Base-by-base conservation (phyloP, 1,140 invertebrate species). In the Temnothorax curvispinosus region DNA sequence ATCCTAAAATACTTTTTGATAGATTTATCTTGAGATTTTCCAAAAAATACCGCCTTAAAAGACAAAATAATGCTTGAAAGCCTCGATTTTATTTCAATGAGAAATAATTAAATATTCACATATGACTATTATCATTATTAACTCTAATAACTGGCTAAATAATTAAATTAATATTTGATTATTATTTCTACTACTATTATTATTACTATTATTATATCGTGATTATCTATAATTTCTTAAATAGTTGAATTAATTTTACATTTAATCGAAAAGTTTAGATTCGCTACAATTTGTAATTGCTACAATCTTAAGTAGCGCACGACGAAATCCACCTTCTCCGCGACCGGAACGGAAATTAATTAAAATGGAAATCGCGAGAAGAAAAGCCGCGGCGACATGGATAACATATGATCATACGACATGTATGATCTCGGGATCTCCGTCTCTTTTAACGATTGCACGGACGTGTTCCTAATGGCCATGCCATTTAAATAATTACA, bases 401-500 rank as follows among this genome's bases (percentile, higher is more conserved):
- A 82, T 82, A 82, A 47, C 67, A 62, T 58, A 44, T 60, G n/a
- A n/a, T n/a, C n/a, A n/a, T n/a, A 13, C 41, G 69, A 74, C 67
- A 74, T 15, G 27, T 82, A 82, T 84, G 69, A 50, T 62, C 41
- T 9, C 41, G 41, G 18, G 8, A 84, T 84, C 56, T 50, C 27
- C 5, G 0, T 21, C 44, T 50, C 44, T 69, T 9, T 1, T 54
- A 60, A 58, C 21, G 13, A 75, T n/a, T 50, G 58, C 47, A 60
- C 67, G 47, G 21, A 62, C 69, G n/a, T 60, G 35, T 56, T 27
- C 60, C 76, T 78, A 85, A 85, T 76, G 47, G 60, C 47, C 47
- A 41, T 60, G 27, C 47, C 60, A 85, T 85, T 85, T 85, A 67
- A 85, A 85, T 78, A 77, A 85, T 85, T 65, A 50, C 82, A 47